Conservation (phyloP, 1,140 invertebrate species). For the Oncopodura yosiiana region DNA sequence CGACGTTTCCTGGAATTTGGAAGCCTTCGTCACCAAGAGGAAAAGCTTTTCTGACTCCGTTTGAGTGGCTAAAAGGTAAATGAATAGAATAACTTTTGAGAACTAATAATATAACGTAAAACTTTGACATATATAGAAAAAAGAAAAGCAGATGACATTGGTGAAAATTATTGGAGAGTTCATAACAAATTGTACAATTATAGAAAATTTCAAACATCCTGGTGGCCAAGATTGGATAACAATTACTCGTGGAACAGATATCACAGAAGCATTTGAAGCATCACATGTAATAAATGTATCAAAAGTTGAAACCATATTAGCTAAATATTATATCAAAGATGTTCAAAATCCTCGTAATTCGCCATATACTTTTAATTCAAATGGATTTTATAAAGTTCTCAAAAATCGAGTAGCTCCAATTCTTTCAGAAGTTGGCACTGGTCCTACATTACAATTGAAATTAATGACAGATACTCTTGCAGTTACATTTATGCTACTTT, state of each 20-base stretch:
- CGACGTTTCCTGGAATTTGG: constrained; percentile 31
- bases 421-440: constrained; percentile 35
- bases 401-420: constrained; percentile 32
- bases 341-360: constrained; percentile 29
- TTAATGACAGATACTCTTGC: constrained; percentile 33
- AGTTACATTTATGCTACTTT: constrained; percentile 19
- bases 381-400: constrained; percentile 34
- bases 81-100: too few relatives aligned
- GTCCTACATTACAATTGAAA: constrained; percentile 23
- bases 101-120: neutral
- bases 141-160: constrained; percentile 33
- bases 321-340: constrained; percentile 31
- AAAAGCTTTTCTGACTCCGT: constrained; percentile 28
- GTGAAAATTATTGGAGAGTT: constrained; percentile 36
- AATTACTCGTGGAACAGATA: constrained; percentile 36
- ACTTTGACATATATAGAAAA: constrained; percentile 13
- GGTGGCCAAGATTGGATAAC: constrained; percentile 37
- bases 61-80: constrained; percentile 54
- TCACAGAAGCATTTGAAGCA: constrained; percentile 37
- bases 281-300: constrained; percentile 32
- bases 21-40: constrained; percentile 34
- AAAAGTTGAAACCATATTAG: constrained; percentile 28
- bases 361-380: constrained; percentile 30
- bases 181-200: constrained; percentile 38
- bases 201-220: constrained; percentile 37